A percentile compares a stretch with the other conserved stretches of the same genome.
Conservation (phyloP, 23 tunicate genomes). For the Ciona savignyi region DNA sequence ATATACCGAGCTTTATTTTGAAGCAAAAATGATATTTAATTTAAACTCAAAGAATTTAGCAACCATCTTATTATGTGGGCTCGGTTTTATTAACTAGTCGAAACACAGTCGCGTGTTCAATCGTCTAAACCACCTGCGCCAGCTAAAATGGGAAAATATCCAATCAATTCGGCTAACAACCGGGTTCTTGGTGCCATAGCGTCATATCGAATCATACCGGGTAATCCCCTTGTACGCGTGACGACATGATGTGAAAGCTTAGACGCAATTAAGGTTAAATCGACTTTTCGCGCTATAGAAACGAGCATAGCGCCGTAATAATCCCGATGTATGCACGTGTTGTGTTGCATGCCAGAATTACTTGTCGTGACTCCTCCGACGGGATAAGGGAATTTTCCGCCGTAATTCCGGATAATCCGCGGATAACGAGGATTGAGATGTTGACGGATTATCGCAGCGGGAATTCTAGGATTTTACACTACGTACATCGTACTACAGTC, state of each 20-base stretch:
- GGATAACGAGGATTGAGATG: slow-evolving; percentile 1
- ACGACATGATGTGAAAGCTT: not conserved
- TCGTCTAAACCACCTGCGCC: not conserved
- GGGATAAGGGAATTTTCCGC: not conserved
- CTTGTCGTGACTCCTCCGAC: not conserved
- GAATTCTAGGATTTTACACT: not conserved
- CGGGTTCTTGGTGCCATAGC: not conserved
- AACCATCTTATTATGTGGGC: not conserved
- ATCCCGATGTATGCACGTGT: not conserved
- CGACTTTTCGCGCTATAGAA: not conserved
- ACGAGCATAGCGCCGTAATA: too few species aligned
- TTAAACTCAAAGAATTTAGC: too few species aligned
- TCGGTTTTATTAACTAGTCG: not conserved
- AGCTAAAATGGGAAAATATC: not conserved
- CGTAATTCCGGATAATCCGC: not conserved
- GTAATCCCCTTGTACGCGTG: not conserved
- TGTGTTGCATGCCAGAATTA: not conserved
- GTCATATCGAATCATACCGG: not conserved
- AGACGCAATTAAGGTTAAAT: not conserved
- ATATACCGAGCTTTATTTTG: too few species aligned
- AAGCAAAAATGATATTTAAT: too few species aligned
- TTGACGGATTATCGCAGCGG: not conserved
- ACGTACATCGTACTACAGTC: not conserved
- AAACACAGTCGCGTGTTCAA: not conserved
- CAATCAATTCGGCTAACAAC: not conserved